Evolutionary conservation across 2,797 vertebrate genomes (phyloP).

Genomic region (Cossypha caffra): DNA sequence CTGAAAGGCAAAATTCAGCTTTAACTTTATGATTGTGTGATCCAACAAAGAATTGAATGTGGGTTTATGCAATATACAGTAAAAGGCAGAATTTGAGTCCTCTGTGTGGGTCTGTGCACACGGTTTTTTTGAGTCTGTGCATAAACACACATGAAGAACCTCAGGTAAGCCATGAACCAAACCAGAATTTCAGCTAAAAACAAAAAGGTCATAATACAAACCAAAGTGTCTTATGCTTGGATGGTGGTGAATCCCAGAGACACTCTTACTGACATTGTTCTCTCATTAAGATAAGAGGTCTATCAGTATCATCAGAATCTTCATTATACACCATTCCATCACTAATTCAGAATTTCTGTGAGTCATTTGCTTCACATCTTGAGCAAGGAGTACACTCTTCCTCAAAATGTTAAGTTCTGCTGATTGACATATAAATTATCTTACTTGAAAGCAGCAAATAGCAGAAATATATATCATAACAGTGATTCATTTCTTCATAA

Average conservation of each 20-base stretch:
- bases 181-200: background rate
- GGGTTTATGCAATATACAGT: background rate
- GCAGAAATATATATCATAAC: background rate
- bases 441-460: background rate
- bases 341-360: background rate
- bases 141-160: background rate
- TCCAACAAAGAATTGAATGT: background rate
- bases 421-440: background rate
- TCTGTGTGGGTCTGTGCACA: too few species aligned
- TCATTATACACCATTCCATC: background rate
- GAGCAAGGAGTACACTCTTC: background rate
- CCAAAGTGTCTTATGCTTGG: background rate
- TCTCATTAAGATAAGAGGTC: background rate
- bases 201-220: background rate
- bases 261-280: background rate
- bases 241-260: background rate
- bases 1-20: background rate
- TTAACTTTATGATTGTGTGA: background rate
- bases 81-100: background rate
- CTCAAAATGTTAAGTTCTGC: background rate
- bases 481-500: background rate
- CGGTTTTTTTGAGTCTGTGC: background rate
- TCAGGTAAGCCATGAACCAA: background rate
- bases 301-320: background rate
- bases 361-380: background rate